Base-by-base conservation (phyloP, 2,113 vertebrate species). In the Malurus cyaneus region DNA sequence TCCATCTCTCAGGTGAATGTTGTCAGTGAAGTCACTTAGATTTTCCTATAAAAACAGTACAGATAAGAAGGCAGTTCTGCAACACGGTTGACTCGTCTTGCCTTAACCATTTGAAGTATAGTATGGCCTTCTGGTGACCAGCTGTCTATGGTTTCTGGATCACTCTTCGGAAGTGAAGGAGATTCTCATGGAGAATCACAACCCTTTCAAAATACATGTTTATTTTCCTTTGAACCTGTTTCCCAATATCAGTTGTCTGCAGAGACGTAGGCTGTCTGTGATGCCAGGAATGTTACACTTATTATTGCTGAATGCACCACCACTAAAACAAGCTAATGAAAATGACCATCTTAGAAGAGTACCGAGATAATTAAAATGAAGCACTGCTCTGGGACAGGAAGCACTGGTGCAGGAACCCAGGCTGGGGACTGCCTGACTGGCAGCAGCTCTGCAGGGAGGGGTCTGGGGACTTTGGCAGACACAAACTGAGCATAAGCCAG, bases 341-440 rank as follows among this genome's bases (percentile, higher is more conserved):
- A 79, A 86, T 61, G 1, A 57, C 12, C 15, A 1, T 50, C 39
- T 71, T 21, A 67, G 29, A 49, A 67, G 34, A 76, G 14, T 39
- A 29, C 1, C 41, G 53, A 67, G 12, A 76, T 89, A 76, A 91
- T 6, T 50, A 17, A 76, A 29, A n/a, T 21, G 46, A 41, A 74
- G 5, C 0, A 49, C 24, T 49, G 0, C 32, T 41, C 28, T 44
- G 46, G 23, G 18, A 26, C 19, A 46, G 21, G 65, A 62, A 67
- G 11, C 9, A 54, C 7, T 15, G 8, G 4, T 50, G 5, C 12
- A 79, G 14, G 10, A 8, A 14, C 46, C 46, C 6, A 66, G n/a
- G 2, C 14, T 83, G 72, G 7, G 8, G 11, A 4, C 32, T 39
- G 19, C 12, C 39, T 80, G 66, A 11, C 31, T 80, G 42, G 10